Conservation (phyloP, 2,888 invertebrate species). For the Cosmopolites sordidus region DNA sequence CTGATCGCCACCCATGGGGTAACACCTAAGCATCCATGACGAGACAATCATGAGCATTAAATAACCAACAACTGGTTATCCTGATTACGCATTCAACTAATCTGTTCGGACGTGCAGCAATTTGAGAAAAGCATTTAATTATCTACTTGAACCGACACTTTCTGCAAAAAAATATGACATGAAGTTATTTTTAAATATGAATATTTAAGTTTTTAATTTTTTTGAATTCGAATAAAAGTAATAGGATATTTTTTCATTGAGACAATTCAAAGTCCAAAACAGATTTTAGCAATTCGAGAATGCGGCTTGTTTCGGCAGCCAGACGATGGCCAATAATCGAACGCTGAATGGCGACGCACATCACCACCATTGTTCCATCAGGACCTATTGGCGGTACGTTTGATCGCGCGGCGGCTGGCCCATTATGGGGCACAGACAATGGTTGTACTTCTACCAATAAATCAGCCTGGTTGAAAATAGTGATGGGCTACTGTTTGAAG, state of each 20-base stretch:
- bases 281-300: too few species aligned
- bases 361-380: constrained; percentile 29
- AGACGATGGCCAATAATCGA: background rate
- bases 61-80: background rate
- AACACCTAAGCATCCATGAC: background rate
- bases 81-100: too few species aligned
- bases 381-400: constrained; percentile 21
- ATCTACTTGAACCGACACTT: too few species aligned
- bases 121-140: too few species aligned
- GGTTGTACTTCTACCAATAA: constrained; percentile 24
- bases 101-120: too few species aligned
- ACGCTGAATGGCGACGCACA: constrained; percentile 14
- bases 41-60: background rate
- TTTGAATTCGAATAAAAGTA: too few species aligned
- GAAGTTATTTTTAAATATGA: too few species aligned
- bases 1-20: background rate
- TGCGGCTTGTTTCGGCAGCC: too few species aligned
- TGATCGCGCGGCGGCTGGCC: constrained; percentile 24
- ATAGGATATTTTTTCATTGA: too few species aligned
- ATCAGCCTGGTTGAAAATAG: constrained; percentile 22
- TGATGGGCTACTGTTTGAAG: constrained; percentile 19
- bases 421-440: constrained; percentile 28
- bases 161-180: too few species aligned
- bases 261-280: too few species aligned
- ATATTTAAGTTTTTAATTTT: too few species aligned